A percentile compares a stretch with the other conserved stretches of the same genome.
Conservation (phyloP, 2,888 invertebrate genomes). For the Athetis lepigone region DNA sequence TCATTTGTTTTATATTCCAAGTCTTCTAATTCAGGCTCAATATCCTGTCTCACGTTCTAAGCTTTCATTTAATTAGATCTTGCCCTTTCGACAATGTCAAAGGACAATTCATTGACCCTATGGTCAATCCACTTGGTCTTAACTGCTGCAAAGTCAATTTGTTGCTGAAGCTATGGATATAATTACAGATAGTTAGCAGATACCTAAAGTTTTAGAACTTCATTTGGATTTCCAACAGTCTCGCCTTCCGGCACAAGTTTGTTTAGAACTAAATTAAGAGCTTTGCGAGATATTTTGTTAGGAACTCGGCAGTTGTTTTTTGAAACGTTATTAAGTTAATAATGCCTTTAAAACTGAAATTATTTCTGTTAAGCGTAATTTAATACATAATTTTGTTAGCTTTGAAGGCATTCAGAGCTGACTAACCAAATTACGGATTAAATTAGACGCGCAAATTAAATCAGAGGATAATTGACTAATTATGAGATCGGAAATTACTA, state of each 20-base stretch:
- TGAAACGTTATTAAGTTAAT: conserved; percentile 44
- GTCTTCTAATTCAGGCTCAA: conserved; percentile 15
- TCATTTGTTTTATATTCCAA: conserved; percentile 18
- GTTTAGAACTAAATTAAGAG: conserved; percentile 47
- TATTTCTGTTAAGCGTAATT: conserved; percentile 1
- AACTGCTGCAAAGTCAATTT: conserved; percentile 53
- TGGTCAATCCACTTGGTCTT: conserved; percentile 47
- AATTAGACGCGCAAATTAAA: conserved; percentile 23
- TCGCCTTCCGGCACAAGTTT: conserved; percentile 55
- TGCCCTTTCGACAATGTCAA: conserved; percentile 57
- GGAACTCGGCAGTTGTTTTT: conserved; percentile 46
- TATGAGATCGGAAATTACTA: conserved; percentile 40
- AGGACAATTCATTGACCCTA: conserved; percentile 58
- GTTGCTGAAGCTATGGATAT: conserved; percentile 49
- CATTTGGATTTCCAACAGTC: conserved; percentile 42
- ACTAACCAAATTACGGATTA: conserved; percentile 13
- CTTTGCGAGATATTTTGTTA: conserved; percentile 48
- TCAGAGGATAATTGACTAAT: conserved; percentile 39
- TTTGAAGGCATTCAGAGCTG: conserved; percentile 9
- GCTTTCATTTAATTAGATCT: conserved; percentile 56
- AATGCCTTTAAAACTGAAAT: conserved; percentile 25
- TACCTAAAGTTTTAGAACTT: conserved; percentile 49
- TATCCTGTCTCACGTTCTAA: conserved; percentile 53
- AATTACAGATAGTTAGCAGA: conserved; percentile 46
- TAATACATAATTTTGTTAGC: too few species aligned